Evolutionary conservation across 2,888 invertebrate genomes (phyloP).

Genomic region (Alentia gelatinosa): DNA sequence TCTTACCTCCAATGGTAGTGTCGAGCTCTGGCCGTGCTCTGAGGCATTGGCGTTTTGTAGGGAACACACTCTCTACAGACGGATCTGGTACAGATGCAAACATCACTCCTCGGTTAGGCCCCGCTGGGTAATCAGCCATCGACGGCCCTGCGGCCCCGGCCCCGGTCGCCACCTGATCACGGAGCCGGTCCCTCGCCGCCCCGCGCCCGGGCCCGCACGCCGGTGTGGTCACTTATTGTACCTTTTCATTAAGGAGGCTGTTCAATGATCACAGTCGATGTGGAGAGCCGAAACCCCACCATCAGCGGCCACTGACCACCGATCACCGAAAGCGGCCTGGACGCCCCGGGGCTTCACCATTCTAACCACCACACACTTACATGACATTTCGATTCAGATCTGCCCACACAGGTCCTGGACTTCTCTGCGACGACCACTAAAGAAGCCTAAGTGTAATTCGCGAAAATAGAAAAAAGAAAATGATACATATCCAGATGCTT

Average conservation of each 20-base stretch:
- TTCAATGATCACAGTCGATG: constrained; percentile 1
- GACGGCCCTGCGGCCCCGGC: not conserved
- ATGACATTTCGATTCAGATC: not conserved
- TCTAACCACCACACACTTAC: not conserved
- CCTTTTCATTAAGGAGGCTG: constrained; percentile 1
- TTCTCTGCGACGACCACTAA: no score
- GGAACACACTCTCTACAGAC: not conserved
- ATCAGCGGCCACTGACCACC: not conserved
- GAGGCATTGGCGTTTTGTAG: not conserved
- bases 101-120: not conserved
- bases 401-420: not conserved
- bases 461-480: no score
- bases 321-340: not conserved
- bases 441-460: no score
- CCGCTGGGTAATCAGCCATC: not conserved
- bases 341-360: not conserved
- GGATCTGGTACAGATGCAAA: not conserved
- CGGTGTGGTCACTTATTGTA: not conserved
- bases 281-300: constrained; percentile 1
- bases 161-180: not conserved
- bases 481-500: no score
- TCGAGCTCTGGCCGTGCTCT: not conserved
- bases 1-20: no score
- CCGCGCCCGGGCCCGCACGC: not conserved
- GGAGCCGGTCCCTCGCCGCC: not conserved